Evolutionary conservation across 2,888 invertebrate genomes (phyloP).

Genomic region (Allygus modestus): DNA sequence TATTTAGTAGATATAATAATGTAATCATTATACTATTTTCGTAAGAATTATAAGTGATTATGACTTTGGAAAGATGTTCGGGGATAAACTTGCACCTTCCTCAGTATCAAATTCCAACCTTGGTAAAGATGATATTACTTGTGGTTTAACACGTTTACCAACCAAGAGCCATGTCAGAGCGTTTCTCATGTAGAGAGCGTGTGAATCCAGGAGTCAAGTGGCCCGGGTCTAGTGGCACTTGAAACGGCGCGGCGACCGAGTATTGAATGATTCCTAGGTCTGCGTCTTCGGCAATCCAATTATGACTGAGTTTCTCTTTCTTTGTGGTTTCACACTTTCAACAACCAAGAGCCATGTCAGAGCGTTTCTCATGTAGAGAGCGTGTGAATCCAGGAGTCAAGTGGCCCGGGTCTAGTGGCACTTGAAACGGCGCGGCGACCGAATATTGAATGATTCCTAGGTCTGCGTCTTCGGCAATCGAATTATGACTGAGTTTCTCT

Average conservation of each 20-base stretch:
- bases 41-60: too few species aligned
- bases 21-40: too few species aligned
- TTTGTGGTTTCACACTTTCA: too few species aligned
- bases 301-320: too few species aligned
- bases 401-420: slow-evolving; percentile 1
- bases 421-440: not conserved
- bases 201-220: slow-evolving; percentile 26
- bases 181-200: not conserved
- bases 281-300: too few species aligned
- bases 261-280: not conserved
- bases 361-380: not conserved
- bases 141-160: not conserved
- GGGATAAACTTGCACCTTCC: too few species aligned
- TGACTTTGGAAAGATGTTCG: too few species aligned
- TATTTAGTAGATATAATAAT: too few species aligned
- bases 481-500: too few species aligned
- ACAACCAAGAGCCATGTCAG: not conserved
- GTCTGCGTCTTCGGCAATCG: too few species aligned
- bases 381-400: slow-evolving; percentile 26
- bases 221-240: not conserved
- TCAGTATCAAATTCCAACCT: too few species aligned
- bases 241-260: not conserved
- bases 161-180: not conserved
- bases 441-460: not conserved
- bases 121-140: too few species aligned